Evolutionary conservation across 2,888 invertebrate genomes (phyloP).

Genomic region (Dione vanillae): DNA sequence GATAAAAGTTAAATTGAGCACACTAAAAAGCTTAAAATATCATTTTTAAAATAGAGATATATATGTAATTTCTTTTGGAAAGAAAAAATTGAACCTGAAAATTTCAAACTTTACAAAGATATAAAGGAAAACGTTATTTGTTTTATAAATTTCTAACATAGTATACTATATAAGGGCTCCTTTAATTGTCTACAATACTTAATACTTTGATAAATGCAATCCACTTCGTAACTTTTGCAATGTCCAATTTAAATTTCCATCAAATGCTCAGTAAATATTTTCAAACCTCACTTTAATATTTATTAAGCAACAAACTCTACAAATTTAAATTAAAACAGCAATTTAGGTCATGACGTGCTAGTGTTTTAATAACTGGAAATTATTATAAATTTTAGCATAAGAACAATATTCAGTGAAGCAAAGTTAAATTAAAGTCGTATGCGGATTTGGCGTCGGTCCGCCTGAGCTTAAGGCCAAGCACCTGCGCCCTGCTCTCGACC

Average conservation of each 20-base stretch:
- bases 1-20: not conserved
- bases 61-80: not conserved
- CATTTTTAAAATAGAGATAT: not conserved
- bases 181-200: slow-evolving; percentile 5
- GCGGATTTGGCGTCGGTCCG: slow-evolving; percentile 73
- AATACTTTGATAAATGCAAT: not conserved
- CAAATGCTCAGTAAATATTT: slow-evolving; percentile 18
- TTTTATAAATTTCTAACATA: too few relatives aligned
- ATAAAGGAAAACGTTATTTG: too few relatives aligned
- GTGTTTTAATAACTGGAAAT: slow-evolving; percentile 47
- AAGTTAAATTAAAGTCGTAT: slow-evolving; percentile 82
- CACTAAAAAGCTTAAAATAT: not conserved
- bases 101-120: too few relatives aligned
- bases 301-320: slow-evolving; percentile 35
- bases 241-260: slow-evolving; percentile 20
- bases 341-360: slow-evolving; percentile 40
- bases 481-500: slow-evolving; percentile 67
- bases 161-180: not conserved
- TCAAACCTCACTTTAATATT: slow-evolving; percentile 26
- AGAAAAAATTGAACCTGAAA: too few relatives aligned
- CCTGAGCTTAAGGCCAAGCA: slow-evolving; percentile 72
- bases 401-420: slow-evolving; percentile 74
- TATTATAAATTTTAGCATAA: slow-evolving; percentile 67
- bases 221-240: slow-evolving; percentile 20
- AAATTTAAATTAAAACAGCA: slow-evolving; percentile 40